Base-by-base conservation (phyloP, 2,888 invertebrate genomes). In the Omphaloscelis lunosa region DNA sequence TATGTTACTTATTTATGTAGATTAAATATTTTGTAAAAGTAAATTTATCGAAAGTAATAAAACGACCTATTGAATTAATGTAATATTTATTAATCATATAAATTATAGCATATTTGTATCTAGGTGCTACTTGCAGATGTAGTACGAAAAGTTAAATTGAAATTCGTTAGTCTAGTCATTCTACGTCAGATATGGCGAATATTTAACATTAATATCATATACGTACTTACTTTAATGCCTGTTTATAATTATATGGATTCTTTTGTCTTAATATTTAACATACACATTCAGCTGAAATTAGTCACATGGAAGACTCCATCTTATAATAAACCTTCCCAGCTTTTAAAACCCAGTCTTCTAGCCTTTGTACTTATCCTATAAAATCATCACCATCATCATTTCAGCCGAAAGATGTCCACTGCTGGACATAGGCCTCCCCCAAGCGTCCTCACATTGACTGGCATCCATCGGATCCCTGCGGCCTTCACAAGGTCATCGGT, bases 111-210 rank as follows among this genome's bases (percentile, higher is more conserved):
- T 87, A 82, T 84, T 78, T 85, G 79, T 83, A 75, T 75, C 72
- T 87, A 86, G 84, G 80, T 88, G 84, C 84, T 85, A 81, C 79
- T 82, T 78, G 81, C 78, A 78, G 69, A 75, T 69, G 79, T 79
- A 84, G 84, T 80, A 83, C 80, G 73, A 81, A 62, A 58, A 62
- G 70, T 75, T 77, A 74, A 73, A 81, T 77, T 82, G 71, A 88
- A 79, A 86, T 86, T 84, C 72, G 74, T 82, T 88, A 83, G 81
- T 84, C 86, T 89, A 89, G 88, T 89, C 89, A 87, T 83, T 79
- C 29, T 71, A 77, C 82, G 71, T 79, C 75, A 77, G 75, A 81
- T 88, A 80, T 71, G 74, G 75, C 77, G 73, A 79, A 80, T 77
- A 84, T 82, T 78, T 79, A 81, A 86, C 78, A 72, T 63, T 82